phyloP scores from a whole-genome alignment of 2,113 vertebrate species.

The Oriolus oriolus region DNA sequence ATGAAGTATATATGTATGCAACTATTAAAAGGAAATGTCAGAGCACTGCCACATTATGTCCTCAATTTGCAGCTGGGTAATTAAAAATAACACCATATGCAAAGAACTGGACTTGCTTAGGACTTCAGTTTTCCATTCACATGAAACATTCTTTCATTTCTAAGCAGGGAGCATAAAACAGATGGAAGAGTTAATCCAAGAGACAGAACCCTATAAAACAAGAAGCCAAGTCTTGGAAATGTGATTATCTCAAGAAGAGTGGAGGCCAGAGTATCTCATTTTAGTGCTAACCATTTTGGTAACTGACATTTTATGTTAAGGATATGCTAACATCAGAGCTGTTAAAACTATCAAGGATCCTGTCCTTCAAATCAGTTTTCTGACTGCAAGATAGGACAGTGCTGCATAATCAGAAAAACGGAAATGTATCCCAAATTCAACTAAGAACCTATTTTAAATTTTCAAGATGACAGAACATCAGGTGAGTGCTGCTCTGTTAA shows the following conservation, averaged over 20 bases:
- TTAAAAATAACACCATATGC: not conserved
- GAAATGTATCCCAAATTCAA: not conserved
- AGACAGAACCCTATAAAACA: not conserved
- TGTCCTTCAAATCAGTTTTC: not conserved
- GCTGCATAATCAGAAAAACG: not conserved
- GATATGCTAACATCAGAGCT: not conserved
- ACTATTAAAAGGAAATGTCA: not conserved
- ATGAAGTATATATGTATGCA: accelerated
- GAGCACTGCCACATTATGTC: not conserved
- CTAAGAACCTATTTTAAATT: not conserved
- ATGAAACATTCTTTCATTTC: not conserved
- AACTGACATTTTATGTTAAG: not conserved
- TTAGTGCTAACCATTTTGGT: not conserved
- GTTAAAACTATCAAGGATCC: not conserved
- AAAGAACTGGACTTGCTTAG: not conserved
- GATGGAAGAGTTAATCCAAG: not conserved
- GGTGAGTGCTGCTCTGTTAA: not conserved
- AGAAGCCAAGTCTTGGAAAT: not conserved
- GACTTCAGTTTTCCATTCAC: not conserved
- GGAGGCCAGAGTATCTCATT: not conserved
- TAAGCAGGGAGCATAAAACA: not conserved
- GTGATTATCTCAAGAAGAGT: not conserved
- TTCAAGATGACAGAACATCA: not conserved
- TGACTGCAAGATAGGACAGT: not conserved
- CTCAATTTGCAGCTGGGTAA: not conserved